These are phyloP conservation scores for Promerops cafer DNA, from an alignment of 2,113 vertebrate species.

Conservation along the genomic window DNA sequence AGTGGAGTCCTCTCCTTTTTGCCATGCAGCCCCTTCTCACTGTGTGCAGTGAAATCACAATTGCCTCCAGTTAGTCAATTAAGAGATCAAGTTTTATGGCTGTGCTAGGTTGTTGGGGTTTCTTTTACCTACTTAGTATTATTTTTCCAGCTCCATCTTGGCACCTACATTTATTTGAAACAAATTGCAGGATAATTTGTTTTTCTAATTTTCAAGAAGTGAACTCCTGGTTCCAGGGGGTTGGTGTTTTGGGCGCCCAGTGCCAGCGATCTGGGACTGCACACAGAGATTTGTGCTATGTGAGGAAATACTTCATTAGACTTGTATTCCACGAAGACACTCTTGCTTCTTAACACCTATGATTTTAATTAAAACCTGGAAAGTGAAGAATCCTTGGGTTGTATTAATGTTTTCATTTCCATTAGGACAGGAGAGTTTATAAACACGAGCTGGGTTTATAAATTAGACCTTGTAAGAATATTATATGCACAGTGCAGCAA, in stretches of 20 bases:
- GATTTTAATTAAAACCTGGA: slow-evolving; percentile 84
- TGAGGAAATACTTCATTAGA: slow-evolving; percentile 76
- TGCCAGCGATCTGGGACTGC: slow-evolving; percentile 54
- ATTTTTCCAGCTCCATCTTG: slow-evolving; percentile 46
- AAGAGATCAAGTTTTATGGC: slow-evolving; percentile 38
- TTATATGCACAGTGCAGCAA: slow-evolving; percentile 65
- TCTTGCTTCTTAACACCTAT: slow-evolving; percentile 75
- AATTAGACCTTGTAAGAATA: slow-evolving; percentile 72
- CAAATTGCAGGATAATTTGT: slow-evolving; percentile 61
- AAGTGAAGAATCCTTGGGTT: slow-evolving; percentile 78
- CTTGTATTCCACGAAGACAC: slow-evolving; percentile 74
- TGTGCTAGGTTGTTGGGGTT: not conserved
- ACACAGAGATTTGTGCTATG: slow-evolving; percentile 65
- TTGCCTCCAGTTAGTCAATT: slow-evolving; percentile 42
- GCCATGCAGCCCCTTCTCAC: not conserved
- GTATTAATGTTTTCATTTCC: slow-evolving; percentile 80
- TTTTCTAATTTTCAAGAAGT: slow-evolving; percentile 66
- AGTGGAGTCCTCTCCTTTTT: not conserved
- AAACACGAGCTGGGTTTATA: slow-evolving; percentile 76
- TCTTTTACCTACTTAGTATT: slow-evolving; percentile 6
- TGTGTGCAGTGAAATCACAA: not conserved
- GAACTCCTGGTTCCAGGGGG: slow-evolving; percentile 22
- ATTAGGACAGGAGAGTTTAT: slow-evolving; percentile 76
- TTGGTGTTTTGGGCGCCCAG: slow-evolving; percentile 8
- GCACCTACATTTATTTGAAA: slow-evolving; percentile 59